Evolutionary conservation across 2,113 vertebrate species (phyloP).

Genomic region (Sus scrofa): DNA sequence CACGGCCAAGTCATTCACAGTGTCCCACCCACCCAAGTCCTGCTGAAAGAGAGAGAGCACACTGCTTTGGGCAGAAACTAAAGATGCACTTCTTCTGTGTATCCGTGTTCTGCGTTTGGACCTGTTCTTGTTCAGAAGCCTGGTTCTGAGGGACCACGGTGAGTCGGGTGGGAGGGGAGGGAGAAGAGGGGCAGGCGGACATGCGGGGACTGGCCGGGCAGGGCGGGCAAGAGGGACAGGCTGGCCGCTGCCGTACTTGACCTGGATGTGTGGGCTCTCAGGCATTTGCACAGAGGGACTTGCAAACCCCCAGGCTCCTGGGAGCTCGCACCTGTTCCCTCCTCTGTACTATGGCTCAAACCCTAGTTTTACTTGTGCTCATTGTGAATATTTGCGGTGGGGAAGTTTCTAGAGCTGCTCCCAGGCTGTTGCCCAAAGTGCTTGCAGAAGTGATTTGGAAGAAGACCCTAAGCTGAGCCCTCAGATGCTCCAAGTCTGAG

Average conservation of each 20-base stretch:
- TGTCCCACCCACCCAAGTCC: neutral
- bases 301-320: neutral
- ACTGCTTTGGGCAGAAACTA: neutral
- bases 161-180: neutral
- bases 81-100: neutral
- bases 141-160: neutral
- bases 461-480: slow-evolving; percentile 26
- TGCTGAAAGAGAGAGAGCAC: neutral
- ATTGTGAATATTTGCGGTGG: neutral
- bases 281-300: neutral
- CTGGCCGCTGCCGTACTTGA: neutral
- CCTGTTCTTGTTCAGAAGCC: neutral
- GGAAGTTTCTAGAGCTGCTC: slow-evolving; percentile 5
- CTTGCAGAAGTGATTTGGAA: neutral
- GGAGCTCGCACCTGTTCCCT: neutral
- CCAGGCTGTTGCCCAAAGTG: neutral
- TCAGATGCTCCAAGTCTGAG: neutral
- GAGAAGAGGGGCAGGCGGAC: neutral
- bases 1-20: neutral
- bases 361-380: slow-evolving; percentile 78
- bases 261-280: neutral
- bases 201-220: neutral
- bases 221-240: neutral
- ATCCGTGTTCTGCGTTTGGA: neutral
- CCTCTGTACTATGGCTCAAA: slow-evolving; percentile 70